A percentile compares a stretch with the other conserved stretches of the same genome.
Evolutionary conservation across 2,113 vertebrate species (phyloP).

Genomic region (Columba livia): DNA sequence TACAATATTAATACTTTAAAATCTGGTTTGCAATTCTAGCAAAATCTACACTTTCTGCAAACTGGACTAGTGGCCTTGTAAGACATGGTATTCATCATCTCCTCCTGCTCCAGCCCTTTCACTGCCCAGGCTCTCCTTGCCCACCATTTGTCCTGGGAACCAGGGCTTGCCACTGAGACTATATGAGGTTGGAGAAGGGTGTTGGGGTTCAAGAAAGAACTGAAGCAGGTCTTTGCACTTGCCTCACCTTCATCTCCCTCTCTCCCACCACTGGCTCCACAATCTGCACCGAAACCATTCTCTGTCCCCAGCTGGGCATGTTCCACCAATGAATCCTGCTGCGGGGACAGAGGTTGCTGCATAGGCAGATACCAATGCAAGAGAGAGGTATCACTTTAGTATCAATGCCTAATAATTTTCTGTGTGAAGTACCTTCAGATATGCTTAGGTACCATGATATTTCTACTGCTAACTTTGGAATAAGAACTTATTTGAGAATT

Average conservation of each 20-base stretch:
- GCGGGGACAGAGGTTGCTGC: background rate
- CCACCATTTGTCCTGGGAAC: background rate
- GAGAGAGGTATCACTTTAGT: accelerated
- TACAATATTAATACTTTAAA: background rate
- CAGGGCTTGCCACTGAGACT: background rate
- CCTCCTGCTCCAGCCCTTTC: background rate
- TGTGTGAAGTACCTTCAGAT: background rate
- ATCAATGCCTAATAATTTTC: background rate
- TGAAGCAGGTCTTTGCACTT: background rate
- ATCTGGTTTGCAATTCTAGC: background rate
- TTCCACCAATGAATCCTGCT: accelerated
- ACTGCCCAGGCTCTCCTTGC: background rate
- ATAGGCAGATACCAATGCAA: background rate
- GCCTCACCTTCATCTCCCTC: accelerated
- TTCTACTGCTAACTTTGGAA: background rate
- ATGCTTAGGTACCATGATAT: background rate
- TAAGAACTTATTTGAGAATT: accelerated
- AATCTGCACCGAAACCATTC: background rate
- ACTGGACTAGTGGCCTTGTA: background rate
- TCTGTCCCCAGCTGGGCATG: background rate
- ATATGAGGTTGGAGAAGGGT: accelerated
- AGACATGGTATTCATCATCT: accelerated
- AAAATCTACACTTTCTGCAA: background rate
- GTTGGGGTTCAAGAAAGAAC: background rate
- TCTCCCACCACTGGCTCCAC: background rate